Base-by-base conservation (phyloP, 2,797 vertebrate genomes). In the Fratercula arctica region DNA sequence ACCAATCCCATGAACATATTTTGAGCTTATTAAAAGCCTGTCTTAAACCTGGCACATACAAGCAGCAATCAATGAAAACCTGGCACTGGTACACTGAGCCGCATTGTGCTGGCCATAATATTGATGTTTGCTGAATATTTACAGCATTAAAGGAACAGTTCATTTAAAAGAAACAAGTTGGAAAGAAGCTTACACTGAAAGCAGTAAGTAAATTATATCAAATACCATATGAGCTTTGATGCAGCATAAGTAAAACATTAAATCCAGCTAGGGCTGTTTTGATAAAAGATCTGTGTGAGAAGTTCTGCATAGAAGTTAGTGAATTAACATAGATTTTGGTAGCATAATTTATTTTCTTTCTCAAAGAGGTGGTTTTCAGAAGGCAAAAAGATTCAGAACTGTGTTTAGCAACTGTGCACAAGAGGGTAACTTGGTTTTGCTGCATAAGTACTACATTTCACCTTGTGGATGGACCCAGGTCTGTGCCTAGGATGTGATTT, bases 11-110 rank as follows among this genome's bases (percentile, higher is more conserved):
- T 92, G 91, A 97, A 96, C 90, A 94, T 93, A 89, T 81, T 97
- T 97, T 85, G 80, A 96, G 95, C 85, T 97, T 97, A 97, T 97
- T 97, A 96, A 97, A 97, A 97, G 84, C 77, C 64, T 96, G 97
- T 95, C 92, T 95, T 92, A 89, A 96, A 94, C 96, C 82, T 97
- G 97, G 96, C 96, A 63, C 93, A 61, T 73, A 48, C 39, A 73
- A 93, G 95, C 87, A 95, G 80, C 91, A 95, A 96, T 95, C 93
- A 97, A 93, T 92, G 96, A 93, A 75, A 90, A 89, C 81, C 85
- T 97, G 97, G 97, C 93, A 93, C 83, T 61, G 84, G 45, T 69
- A 88, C 56, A 89, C 72, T 95, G 93, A 96, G 81, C 60, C 91
- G 37, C 89, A 93, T 93, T 97, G 93, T 90, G 79, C 81, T 76